Percentiles rank a stretch among this genome's conserved stretches.
Conservation (phyloP, 2,113 vertebrate genomes). For the Ploceus nigricollis region DNA sequence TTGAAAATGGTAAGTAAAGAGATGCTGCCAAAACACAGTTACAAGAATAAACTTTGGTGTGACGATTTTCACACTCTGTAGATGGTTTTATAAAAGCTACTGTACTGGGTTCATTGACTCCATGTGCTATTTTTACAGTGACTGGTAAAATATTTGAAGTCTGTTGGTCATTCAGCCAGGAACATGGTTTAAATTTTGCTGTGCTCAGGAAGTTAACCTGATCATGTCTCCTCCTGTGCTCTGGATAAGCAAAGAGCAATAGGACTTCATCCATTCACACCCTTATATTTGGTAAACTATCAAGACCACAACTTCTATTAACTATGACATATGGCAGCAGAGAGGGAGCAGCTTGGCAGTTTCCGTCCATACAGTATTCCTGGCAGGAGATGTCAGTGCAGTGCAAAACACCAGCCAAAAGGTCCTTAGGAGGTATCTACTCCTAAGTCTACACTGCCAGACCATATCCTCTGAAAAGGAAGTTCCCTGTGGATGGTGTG, state of each 20-base stretch:
- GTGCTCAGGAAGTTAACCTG: neutral
- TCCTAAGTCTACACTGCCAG: neutral
- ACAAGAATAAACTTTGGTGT: neutral
- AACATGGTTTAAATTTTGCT: neutral
- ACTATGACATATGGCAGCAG: neutral
- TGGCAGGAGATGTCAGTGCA: neutral
- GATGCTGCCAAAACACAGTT: neutral
- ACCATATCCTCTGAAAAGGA: neutral
- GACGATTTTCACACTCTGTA: neutral
- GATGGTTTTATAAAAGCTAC: neutral
- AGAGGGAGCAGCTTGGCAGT: neutral
- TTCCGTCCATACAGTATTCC: neutral
- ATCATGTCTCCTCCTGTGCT: neutral
- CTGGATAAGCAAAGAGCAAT: neutral
- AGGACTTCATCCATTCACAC: neutral
- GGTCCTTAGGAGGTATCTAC: neutral
- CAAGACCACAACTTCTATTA: neutral
- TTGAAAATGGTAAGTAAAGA: slow-evolving; percentile 91
- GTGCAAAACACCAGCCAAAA: neutral
- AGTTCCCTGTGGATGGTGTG: neutral
- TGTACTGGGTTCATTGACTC: neutral
- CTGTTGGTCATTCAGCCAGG: neutral
- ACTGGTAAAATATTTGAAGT: neutral
- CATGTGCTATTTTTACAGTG: neutral
- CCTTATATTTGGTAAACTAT: neutral